Base-by-base conservation (phyloP, 2,888 invertebrate genomes). In the Acanthosepion lycidas region DNA sequence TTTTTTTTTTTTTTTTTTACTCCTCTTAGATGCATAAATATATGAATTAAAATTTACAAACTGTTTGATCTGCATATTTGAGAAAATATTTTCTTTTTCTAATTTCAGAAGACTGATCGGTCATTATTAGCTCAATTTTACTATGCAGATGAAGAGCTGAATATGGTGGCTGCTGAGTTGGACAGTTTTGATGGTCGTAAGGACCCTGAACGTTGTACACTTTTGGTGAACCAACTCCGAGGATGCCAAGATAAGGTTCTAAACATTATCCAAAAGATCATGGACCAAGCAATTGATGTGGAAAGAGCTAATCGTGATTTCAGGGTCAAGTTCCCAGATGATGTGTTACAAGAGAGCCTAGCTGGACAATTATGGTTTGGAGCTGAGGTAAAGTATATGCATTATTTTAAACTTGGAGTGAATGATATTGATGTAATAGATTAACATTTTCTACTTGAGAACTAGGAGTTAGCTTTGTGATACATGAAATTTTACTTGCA, bases 311-410 rank as follows among this genome's bases (percentile, higher is more conserved):
- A 98, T 96, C 98, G 99, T 93, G 99, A 99, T 96, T 99, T 99
- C 98, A 98, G 99, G 94, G 99, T 99, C 95, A 99, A 99, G 98
- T 99, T 99, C 97, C 99, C 99, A 0, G 99, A 99, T 97, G 99
- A 99, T 97, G 99, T 99, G 26, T 98, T 99, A 96, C 99, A 99
- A 97, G 99, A 99, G 97, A 99, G 99, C 98, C 98, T 99, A 95
- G 99, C 99, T 91, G 99, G 99, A 0, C 99, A 99, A 98, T 98
- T 99, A 93, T 99, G 99, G 99, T 99, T 99, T 97, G 99, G 99
- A 42, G 99, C 99, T 95, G 99, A 99, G 98, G 99, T 98, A 97
- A 94, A 95, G 92, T 55, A 18, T 48, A 26, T 92, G 23, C 1
- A 20, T 20, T 59, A 55, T 59, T 59, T 55, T 23, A 59, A 59